Base-by-base conservation (phyloP, 2,888 invertebrate genomes). In the Camponotus fellah region DNA sequence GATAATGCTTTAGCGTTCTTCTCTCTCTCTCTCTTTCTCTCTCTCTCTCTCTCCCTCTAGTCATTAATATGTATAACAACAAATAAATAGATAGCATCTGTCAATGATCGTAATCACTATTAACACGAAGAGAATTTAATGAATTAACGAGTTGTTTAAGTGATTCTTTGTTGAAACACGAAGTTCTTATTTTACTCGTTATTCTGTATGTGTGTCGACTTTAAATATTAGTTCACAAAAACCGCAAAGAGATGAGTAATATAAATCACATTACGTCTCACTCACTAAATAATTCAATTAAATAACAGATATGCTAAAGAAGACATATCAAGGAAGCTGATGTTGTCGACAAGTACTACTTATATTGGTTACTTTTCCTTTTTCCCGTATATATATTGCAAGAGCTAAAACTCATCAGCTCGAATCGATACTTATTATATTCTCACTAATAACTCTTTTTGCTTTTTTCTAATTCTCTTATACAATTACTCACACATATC, bases 81-180 rank as follows among this genome's bases (percentile, higher is more conserved):
- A 94, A 94, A 94, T 94, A 94, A 94, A 94, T 94, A 94, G 92
- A 92, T 92, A 93, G 93, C 92, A 94, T 94, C 92, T 94, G 92
- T 92, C 92, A 92, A 92, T 92, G 91, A 91, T 93, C 89, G 86
- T 92, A 93, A 88, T 93, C 91, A 92, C 92, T 93, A 93, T 94
- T 91, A 93, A 94, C 93, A 94, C 91, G 92, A 91, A 94, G 92
- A 92, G 91, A 91, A 91, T 91, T 91, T 90, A 85, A 85, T 87
- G 89, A 85, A 85, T 90, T 88, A 86, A 89, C 88, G 85, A 88
- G 71, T 90, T 85, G 83, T 80, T 83, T 83, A 84, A 88, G 82
- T 85, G 79, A 85, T 85, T 65, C 21, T 82, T 68, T 69, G 60
- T 68, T 68, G 74, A 75, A 69, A 75, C 49, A 82, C 43, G 65